Conservation (phyloP, 2,113 vertebrate species). For the Phoenicopterus ruber region DNA sequence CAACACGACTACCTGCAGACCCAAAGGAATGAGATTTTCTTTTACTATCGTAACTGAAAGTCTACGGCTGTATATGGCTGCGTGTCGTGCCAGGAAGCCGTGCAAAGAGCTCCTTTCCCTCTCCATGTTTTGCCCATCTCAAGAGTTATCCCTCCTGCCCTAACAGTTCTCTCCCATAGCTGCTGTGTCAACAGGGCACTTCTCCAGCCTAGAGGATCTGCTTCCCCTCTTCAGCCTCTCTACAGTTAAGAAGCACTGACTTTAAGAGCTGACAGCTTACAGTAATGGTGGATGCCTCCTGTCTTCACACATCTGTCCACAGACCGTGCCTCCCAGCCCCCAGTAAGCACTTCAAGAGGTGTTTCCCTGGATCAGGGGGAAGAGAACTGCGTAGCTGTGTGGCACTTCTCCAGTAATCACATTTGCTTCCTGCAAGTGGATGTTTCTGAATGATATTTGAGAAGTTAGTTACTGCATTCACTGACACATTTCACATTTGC, state of each 20-base stretch:
- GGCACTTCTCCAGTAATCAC: background rate
- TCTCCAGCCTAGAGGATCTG: background rate
- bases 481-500: accelerated
- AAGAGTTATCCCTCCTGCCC: background rate
- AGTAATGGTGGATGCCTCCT: background rate
- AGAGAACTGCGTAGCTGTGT: background rate
- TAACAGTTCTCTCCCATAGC: background rate
- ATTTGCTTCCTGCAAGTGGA: background rate
- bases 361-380: background rate
- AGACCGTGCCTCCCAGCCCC: background rate
- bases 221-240: background rate
- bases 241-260: background rate
- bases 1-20: background rate
- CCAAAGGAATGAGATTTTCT: background rate
- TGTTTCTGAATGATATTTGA: background rate
- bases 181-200: background rate
- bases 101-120: background rate
- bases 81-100: accelerated
- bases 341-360: background rate
- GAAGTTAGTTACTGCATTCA: background rate
- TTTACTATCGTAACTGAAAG: background rate
- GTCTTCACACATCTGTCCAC: background rate
- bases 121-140: background rate
- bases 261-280: background rate
- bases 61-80: background rate